A percentile compares a stretch with the other conserved stretches of the same genome.
phyloP scores from a whole-genome alignment of 2,113 vertebrate genomes.

The Redunca redunca region DNA sequence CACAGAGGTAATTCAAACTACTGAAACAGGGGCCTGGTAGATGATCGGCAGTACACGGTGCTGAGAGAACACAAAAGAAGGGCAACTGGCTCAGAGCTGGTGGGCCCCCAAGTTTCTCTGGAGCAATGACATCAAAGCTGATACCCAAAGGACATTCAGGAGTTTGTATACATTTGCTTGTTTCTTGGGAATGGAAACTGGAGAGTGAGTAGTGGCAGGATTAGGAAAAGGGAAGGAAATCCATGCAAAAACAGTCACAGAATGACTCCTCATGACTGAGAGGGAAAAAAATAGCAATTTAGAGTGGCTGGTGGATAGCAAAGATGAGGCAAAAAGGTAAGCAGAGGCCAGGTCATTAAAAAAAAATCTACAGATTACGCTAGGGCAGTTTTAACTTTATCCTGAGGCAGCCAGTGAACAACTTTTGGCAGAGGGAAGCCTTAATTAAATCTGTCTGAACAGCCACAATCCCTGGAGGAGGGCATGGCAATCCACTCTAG shows the following conservation, averaged over 20 bases:
- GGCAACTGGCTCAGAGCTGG: neutral
- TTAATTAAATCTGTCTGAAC: neutral
- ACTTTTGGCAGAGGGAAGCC: neutral
- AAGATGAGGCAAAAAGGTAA: neutral
- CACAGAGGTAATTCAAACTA: neutral
- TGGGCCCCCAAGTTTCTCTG: neutral
- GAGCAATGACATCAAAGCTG: neutral
- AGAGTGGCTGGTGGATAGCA: neutral
- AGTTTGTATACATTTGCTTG: neutral
- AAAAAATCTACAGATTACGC: neutral
- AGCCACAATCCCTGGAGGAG: neutral
- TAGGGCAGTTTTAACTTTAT: neutral
- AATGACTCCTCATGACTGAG: neutral
- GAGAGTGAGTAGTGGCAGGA: neutral
- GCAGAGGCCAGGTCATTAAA: neutral
- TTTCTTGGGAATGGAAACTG: neutral
- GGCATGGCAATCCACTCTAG: neutral
- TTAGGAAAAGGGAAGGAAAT: neutral
- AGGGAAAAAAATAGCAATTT: neutral
- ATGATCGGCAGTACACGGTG: neutral
- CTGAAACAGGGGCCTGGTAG: neutral
- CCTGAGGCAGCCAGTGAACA: neutral
- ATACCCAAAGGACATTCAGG: neutral
- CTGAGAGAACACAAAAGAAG: neutral
- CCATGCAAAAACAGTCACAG: neutral